Conservation (phyloP, 2,888 invertebrate species). For the Anthrax anthrax region DNA sequence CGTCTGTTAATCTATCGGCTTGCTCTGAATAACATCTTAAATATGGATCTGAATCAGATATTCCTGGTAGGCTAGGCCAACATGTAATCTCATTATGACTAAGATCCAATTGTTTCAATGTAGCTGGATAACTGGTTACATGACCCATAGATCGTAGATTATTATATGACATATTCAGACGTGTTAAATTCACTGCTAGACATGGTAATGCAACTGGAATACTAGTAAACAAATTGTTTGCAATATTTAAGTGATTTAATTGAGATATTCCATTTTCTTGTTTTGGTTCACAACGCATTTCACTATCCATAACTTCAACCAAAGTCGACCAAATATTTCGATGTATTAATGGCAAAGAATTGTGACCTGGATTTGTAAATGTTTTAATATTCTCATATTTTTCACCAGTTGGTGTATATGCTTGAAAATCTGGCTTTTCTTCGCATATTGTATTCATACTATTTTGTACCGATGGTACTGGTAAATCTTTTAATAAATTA, state of each 20-base stretch:
- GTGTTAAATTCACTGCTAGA: conserved; percentile 68
- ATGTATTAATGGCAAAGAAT: conserved; percentile 41
- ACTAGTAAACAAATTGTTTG: conserved; percentile 78
- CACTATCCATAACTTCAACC: conserved; percentile 51
- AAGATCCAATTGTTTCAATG: conserved; percentile 80
- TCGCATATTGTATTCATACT: background rate
- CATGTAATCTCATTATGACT: conserved; percentile 82
- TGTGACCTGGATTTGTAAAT: background rate
- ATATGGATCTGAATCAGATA: conserved; percentile 46
- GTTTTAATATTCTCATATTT: background rate
- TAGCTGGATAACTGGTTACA: conserved; percentile 79
- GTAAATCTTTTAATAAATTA: conserved; percentile 69
- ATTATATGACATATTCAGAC: conserved; percentile 87
- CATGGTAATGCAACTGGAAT: conserved; percentile 85
- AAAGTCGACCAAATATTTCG: conserved; percentile 63
- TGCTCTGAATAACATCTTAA: conserved; percentile 55
- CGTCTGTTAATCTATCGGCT: conserved; percentile 15
- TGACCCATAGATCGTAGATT: conserved; percentile 65
- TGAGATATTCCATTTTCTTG: conserved; percentile 44
- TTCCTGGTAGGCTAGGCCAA: conserved; percentile 76
- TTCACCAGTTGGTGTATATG: background rate
- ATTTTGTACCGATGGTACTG: conserved; percentile 34
- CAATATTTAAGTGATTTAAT: conserved; percentile 65
- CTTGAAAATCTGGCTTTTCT: conserved; percentile 1
- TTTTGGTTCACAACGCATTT: conserved; percentile 42